Evolutionary conservation across 2,113 vertebrate species (phyloP).

Genomic region (Odontophorus gujanensis): DNA sequence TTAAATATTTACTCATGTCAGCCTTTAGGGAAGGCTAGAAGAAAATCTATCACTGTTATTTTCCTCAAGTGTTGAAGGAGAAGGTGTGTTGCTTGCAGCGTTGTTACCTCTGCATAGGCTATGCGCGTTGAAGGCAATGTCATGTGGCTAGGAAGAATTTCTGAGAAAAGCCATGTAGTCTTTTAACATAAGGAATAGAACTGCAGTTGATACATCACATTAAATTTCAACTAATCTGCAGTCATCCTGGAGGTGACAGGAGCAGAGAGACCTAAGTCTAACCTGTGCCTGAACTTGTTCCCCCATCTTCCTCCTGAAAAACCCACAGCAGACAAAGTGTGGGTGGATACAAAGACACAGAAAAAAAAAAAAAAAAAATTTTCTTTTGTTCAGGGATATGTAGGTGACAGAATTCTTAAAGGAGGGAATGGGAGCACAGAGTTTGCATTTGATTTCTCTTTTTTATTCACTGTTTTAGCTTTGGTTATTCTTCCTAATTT

Average conservation of each 20-base stretch:
- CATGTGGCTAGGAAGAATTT: not conserved
- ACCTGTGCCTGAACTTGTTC: not conserved
- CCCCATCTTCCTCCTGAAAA: not conserved
- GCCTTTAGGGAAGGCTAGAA: not conserved
- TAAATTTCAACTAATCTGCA: not conserved
- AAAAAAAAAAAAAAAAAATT: not conserved
- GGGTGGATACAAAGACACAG: not conserved
- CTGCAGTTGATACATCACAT: not conserved
- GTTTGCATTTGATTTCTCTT: not conserved
- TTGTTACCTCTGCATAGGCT: not conserved
- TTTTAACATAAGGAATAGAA: not conserved
- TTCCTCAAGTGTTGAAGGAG: not conserved
- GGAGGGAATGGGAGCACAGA: not conserved
- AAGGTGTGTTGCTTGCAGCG: not conserved
- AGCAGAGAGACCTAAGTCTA: not conserved
- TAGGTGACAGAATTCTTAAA: not conserved
- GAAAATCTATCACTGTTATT: not conserved
- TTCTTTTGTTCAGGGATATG: not conserved
- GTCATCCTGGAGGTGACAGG: not conserved
- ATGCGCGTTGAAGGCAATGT: not conserved
- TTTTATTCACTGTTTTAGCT: not conserved
- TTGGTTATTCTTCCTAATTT: not conserved
- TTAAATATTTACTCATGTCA: not conserved
- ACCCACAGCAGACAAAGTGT: not conserved
- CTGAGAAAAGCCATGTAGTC: not conserved